Conservation (phyloP, 2,888 invertebrate genomes). For the Hypomecis atomaria region DNA sequence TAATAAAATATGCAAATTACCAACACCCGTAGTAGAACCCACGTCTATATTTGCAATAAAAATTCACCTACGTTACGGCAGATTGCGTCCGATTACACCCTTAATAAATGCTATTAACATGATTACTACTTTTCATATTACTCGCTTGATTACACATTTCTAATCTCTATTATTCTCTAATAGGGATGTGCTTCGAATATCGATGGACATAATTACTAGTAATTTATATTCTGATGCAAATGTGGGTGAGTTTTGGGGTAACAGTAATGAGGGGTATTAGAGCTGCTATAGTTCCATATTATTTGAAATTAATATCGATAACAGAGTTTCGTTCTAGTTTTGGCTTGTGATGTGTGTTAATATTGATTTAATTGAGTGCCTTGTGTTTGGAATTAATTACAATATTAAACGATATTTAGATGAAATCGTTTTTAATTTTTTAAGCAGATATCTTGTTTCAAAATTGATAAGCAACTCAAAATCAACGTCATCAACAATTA, state of each 20-base stretch:
- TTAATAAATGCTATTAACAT: constrained; percentile 48
- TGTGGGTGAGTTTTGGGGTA: constrained; percentile 1
- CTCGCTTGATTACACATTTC: constrained; percentile 47
- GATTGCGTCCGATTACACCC: constrained; percentile 49
- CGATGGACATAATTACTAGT: constrained; percentile 2
- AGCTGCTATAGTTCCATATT: background rate
- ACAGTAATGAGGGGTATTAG: background rate
- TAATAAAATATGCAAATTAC: background rate
- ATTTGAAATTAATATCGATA: constrained; percentile 2
- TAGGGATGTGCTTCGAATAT: constrained; percentile 8
- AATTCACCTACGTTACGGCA: constrained; percentile 55
- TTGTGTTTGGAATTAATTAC: too few relatives aligned
- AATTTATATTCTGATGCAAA: background rate
- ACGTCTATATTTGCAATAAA: constrained; percentile 40
- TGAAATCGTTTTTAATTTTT: too few relatives aligned
- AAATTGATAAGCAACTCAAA: too few relatives aligned
- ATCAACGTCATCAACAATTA: too few relatives aligned
- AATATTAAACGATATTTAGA: too few relatives aligned
- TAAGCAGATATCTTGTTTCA: too few relatives aligned
- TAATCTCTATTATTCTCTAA: constrained; percentile 3
- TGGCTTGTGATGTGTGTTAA: too few relatives aligned
- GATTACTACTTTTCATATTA: constrained; percentile 19
- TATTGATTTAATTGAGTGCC: too few relatives aligned
- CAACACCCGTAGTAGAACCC: background rate
- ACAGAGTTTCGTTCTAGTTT: background rate